These are phyloP conservation scores for Neopipo cinnamomea DNA, from an alignment of 2,113 vertebrate species.

Conservation along the genomic window DNA sequence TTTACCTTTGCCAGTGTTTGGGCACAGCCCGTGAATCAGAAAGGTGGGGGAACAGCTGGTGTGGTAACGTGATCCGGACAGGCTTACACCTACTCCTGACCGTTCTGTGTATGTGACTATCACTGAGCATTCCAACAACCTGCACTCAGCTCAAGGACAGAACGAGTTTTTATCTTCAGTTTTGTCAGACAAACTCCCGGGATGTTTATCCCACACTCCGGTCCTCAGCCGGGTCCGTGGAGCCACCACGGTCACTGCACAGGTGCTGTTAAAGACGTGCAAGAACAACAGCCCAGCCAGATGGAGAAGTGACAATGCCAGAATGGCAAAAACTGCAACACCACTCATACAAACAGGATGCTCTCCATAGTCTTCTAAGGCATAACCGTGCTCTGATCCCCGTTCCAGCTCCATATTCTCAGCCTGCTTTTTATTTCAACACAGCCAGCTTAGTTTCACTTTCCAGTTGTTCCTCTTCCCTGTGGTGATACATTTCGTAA, in stretches of 20 bases:
- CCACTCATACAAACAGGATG: not conserved
- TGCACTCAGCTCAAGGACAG: not conserved
- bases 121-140: not conserved
- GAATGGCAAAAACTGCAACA: not conserved
- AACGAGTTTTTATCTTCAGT: not conserved
- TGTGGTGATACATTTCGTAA: not conserved
- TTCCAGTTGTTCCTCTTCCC: conserved; percentile 1
- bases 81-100: not conserved
- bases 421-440: not conserved
- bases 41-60: not conserved
- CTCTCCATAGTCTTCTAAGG: not conserved
- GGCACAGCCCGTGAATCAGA: not conserved
- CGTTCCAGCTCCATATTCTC: not conserved
- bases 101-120: not conserved
- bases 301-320: not conserved
- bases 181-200: not conserved
- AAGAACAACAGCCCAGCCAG: not conserved
- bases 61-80: not conserved
- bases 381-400: not conserved
- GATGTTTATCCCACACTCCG: not conserved
- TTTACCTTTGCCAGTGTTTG: not conserved
- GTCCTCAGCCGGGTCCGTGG: fast-evolving
- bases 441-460: not conserved
- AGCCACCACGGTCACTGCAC: not conserved
- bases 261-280: not conserved